Conservation (phyloP, 2,113 vertebrate species). For the Myotis brandtii region DNA sequence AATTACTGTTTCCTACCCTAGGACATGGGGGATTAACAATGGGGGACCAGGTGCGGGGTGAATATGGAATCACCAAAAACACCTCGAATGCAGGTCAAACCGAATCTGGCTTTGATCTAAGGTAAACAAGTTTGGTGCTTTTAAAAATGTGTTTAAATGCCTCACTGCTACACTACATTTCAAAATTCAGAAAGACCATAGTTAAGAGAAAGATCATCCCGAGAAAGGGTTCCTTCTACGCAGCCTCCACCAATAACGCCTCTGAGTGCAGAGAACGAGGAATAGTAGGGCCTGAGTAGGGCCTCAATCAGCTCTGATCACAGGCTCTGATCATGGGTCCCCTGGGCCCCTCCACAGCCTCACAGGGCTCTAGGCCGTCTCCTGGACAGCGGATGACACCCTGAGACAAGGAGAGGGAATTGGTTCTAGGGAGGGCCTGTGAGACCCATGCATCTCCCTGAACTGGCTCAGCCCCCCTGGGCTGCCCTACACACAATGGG, state of each 20-base stretch:
- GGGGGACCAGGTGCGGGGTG: not conserved
- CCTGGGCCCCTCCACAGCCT: not conserved
- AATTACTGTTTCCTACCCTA: not conserved
- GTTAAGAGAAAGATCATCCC: not conserved
- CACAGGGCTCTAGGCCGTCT: fast-evolving
- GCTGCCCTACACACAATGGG: not conserved
- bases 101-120: not conserved
- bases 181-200: not conserved
- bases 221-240: not conserved
- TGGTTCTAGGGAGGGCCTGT: not conserved
- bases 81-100: not conserved
- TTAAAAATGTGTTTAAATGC: not conserved
- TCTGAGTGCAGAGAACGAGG: not conserved
- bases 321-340: not conserved
- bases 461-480: not conserved
- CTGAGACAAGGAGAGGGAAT: not conserved
- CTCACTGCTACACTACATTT: not conserved
- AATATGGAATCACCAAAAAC: not conserved
- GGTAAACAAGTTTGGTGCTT: not conserved
- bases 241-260: not conserved
- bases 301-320: not conserved
- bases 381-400: not conserved
- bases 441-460: not conserved
- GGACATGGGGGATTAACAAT: not conserved
- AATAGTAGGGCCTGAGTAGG: not conserved